Conservation (phyloP, 37 sponge, comb jelly and placozoan genomes). For the Oopsacas minuta region DNA sequence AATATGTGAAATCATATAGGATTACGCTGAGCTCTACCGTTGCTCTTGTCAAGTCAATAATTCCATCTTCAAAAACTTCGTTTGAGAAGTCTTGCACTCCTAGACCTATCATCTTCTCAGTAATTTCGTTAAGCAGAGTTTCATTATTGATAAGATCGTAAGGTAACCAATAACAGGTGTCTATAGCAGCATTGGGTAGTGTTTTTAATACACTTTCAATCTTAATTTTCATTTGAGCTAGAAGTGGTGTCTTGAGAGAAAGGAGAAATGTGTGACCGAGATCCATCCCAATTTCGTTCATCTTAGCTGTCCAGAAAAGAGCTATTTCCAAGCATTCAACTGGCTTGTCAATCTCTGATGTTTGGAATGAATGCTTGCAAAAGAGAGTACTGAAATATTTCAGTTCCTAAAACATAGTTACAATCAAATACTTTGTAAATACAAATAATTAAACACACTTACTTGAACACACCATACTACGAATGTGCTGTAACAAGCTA, state of each 20-base stretch:
- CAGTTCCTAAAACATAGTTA: background rate
- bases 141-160: background rate
- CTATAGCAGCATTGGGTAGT: background rate
- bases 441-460: background rate
- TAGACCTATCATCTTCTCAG: background rate
- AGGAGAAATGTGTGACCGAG: background rate
- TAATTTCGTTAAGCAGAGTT: background rate
- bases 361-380: background rate
- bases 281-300: background rate
- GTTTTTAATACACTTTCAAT: background rate
- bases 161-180: background rate
- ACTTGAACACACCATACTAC: conserved; percentile 61
- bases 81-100: background rate
- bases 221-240: background rate
- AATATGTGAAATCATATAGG: background rate
- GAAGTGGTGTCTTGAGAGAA: background rate
- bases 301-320: background rate
- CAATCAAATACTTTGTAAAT: too few relatives aligned
- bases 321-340: conserved; percentile 1
- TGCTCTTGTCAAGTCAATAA: background rate
- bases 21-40: background rate
- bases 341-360: background rate
- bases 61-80: background rate
- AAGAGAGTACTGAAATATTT: background rate
- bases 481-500: conserved; percentile 68